phyloP scores from a whole-genome alignment of 2,113 vertebrate species.

The Cnemophilus loriae region DNA sequence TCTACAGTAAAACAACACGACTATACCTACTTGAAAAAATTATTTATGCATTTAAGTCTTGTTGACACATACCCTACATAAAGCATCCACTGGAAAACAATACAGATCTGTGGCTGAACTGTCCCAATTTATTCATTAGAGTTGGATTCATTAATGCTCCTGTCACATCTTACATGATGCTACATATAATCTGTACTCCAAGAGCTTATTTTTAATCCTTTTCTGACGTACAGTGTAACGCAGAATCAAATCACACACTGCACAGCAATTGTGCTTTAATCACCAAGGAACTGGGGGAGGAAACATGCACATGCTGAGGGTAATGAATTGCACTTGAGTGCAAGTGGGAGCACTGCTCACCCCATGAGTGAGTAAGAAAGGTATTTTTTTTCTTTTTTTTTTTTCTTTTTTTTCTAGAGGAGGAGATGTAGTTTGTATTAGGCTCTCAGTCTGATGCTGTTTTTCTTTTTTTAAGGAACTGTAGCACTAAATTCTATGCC shows the following conservation, averaged over 20 bases:
- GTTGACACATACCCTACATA: not conserved
- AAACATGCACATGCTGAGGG: not conserved
- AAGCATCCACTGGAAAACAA: not conserved
- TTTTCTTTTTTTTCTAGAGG: not conserved
- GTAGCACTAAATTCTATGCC: not conserved
- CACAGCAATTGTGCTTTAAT: conserved; percentile 24
- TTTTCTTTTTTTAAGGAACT: not conserved
- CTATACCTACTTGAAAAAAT: not conserved
- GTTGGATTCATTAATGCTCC: conserved; percentile 26
- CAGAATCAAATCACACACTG: not conserved
- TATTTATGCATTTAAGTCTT: not conserved
- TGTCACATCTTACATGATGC: conserved; percentile 11
- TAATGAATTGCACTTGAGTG: not conserved
- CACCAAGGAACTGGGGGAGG: not conserved
- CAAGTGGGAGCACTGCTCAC: not conserved
- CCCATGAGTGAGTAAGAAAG: not conserved
- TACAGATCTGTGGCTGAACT: not conserved
- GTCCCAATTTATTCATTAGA: conserved; percentile 1
- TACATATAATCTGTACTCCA: conserved; percentile 10
- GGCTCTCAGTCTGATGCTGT: not conserved
- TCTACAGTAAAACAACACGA: not conserved
- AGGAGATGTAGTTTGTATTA: not conserved
- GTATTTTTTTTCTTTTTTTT: not conserved
- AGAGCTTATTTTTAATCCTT: conserved; percentile 53
- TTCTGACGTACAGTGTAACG: conserved; percentile 5